Conservation (phyloP, 1,140 invertebrate species). For the Rhagoletis pomonella region DNA sequence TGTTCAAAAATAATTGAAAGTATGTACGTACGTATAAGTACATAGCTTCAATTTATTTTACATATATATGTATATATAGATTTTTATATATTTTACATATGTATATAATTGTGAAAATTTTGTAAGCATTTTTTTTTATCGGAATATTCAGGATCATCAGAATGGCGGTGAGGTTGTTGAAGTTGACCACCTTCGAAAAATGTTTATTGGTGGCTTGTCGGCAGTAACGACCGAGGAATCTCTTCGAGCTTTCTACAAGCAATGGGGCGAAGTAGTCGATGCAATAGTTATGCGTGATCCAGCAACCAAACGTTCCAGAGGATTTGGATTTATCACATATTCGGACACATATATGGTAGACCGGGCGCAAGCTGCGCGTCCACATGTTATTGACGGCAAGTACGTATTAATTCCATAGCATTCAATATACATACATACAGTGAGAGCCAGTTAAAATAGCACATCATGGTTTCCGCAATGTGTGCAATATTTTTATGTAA, state of each 20-base stretch:
- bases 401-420: slow-evolving; percentile 40
- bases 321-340: slow-evolving; percentile 97
- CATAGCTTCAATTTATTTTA: too few relatives aligned
- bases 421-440: background rate
- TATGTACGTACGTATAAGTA: too few relatives aligned
- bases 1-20: too few relatives aligned
- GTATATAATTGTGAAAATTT: too few relatives aligned
- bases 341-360: slow-evolving; percentile 92
- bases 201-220: slow-evolving; percentile 97
- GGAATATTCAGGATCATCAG: background rate
- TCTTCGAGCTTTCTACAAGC: slow-evolving; percentile 92
- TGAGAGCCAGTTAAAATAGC: too few relatives aligned
- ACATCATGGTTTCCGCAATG: too few relatives aligned
- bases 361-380: slow-evolving; percentile 89
- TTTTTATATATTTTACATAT: too few relatives aligned
- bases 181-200: slow-evolving; percentile 89
- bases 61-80: too few relatives aligned
- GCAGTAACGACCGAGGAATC: slow-evolving; percentile 95
- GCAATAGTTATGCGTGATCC: slow-evolving; percentile 99
- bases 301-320: slow-evolving; percentile 90
- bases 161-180: slow-evolving; percentile 41
- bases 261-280: slow-evolving; percentile 97
- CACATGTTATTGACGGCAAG: slow-evolving; percentile 78
- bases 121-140: too few relatives aligned
- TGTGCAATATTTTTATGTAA: too few relatives aligned